Evolutionary conservation across 2,888 invertebrate genomes (phyloP), one percentile per base, ranked within the genome.

Genomic region (Athalia circularis): DNA sequence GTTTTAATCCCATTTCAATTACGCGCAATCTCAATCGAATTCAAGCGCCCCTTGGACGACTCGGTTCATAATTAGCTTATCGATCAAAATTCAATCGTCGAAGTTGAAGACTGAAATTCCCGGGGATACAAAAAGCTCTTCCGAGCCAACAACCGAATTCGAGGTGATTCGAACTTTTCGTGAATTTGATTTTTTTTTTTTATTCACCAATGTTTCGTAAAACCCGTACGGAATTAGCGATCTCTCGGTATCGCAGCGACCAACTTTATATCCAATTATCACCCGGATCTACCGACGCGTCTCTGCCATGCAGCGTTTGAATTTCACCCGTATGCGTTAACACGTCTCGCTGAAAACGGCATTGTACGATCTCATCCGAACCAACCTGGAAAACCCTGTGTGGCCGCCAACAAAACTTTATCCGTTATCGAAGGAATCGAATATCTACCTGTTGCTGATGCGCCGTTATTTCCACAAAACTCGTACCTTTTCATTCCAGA

Each of bases 251-350:
- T 57, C 29, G 45, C 57, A 52, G 70, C 11, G 6, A 70, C 43
- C 4, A 72, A 65, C 72, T 72, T 72, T 72, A 59, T 72, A 72
- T 57, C 72, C 45, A 72, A 72, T 72, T 59, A 72, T 72, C 45
- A 59, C 59, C 52, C 68, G 9, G 68, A 68, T 52, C 68, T 68
- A 50, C 50, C 15, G 5, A 6, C 50, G 7, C 7, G 13, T 13
- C n/a, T 61, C 13, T 61, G 61, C n/a, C n/a, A n/a, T n/a, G n/a
- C 15, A 7, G 7, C 52, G 7, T 11, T 52, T 52, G 11, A 52
- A 52, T 11, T 52, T 9, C 52, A 52, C 7, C 52, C 52, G 3
- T 52, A 52, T 52, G 7, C 52, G 52, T 11, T 52, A 7, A 11
- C 11, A 52, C 52, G 11, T 7, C 11, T 52, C 52, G 11, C 52